Conservation (phyloP, 2,797 vertebrate genomes). For the Clangula hyemalis region DNA sequence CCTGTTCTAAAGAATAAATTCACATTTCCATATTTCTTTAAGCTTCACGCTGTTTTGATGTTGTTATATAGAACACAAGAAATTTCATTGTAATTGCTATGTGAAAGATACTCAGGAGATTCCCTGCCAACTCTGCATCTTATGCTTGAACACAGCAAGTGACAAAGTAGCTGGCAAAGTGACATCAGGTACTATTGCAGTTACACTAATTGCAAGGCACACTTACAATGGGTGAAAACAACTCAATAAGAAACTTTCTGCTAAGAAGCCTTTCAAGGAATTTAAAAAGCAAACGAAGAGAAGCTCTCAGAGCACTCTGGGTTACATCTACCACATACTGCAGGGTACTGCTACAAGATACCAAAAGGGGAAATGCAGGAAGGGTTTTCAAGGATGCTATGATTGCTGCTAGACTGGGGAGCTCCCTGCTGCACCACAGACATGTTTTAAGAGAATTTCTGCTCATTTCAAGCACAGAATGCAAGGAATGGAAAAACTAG, state of each 20-base stretch:
- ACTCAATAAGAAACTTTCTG: not conserved
- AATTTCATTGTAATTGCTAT: not conserved
- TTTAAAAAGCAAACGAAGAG: not conserved
- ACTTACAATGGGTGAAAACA: not conserved
- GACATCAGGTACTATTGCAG: not conserved
- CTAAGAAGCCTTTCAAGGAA: not conserved
- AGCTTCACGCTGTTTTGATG: not conserved
- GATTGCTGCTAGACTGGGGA: not conserved
- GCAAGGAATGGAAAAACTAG: not conserved
- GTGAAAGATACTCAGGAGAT: not conserved
- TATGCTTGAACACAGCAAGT: not conserved
- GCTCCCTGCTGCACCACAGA: not conserved
- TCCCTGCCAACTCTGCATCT: not conserved
- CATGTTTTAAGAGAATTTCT: not conserved
- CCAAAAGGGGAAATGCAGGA: not conserved
- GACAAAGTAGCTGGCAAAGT: not conserved
- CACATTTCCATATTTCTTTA: not conserved
- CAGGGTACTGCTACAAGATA: not conserved
- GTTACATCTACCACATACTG: not conserved
- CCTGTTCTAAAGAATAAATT: not conserved
- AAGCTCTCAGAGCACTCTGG: accelerated
- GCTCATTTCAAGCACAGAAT: not conserved
- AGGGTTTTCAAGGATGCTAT: not conserved
- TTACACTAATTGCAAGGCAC: not conserved
- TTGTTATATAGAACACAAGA: not conserved